Percentiles rank a stretch among this genome's conserved stretches.
These are phyloP conservation scores for Muraenolepis orangiensis DNA, from an alignment of 2,797 vertebrate species.

Conservation along the genomic window DNA sequence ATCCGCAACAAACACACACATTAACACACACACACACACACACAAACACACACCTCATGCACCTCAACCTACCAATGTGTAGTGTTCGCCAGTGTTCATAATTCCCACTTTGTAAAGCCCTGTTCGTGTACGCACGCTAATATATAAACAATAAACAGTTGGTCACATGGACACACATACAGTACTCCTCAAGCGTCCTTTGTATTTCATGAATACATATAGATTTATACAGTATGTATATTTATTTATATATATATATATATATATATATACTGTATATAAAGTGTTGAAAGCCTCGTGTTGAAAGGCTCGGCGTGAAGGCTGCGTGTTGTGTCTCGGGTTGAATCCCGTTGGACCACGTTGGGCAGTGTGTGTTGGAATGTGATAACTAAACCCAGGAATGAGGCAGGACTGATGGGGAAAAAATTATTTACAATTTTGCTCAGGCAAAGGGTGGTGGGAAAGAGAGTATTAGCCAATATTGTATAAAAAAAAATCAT, in stretches of 20 bases:
- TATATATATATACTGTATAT: too few species aligned
- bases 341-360: conserved; percentile 54
- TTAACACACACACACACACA: neutral
- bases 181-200: conserved; percentile 21
- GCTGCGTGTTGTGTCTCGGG: conserved; percentile 30
- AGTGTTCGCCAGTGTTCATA: neutral
- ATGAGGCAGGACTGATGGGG: conserved; percentile 45
- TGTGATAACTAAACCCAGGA: conserved; percentile 60
- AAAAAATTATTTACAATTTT: conserved; percentile 64
- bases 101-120: neutral
- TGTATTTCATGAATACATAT: conserved; percentile 34
- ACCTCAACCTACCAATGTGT: neutral
- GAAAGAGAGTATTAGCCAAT: conserved; percentile 54
- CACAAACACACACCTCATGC: neutral
- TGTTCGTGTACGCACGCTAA: neutral
- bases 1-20: neutral
- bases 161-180: neutral
- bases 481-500: conserved; percentile 8
- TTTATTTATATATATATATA: too few species aligned
- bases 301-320: conserved; percentile 38
- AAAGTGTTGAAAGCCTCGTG: too few species aligned
- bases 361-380: conserved; percentile 57
- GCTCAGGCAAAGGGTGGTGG: conserved; percentile 41
- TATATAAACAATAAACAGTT: neutral
- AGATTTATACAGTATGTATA: too few species aligned